Conservation (phyloP, 2,888 invertebrate species). For the Drosophila diplacantha region DNA sequence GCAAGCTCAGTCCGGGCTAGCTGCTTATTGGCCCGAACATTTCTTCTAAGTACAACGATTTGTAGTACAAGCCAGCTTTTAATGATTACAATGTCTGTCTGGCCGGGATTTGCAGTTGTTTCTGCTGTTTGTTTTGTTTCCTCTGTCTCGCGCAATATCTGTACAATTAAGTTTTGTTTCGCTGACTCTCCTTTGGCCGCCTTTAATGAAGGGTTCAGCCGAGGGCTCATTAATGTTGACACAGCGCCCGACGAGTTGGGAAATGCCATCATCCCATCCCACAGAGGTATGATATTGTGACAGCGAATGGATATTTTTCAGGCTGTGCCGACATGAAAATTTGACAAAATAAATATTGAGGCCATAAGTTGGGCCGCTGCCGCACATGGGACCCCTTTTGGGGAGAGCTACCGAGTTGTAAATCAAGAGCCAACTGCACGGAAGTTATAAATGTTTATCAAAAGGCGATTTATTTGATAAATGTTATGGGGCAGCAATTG, state of each 20-base stretch:
- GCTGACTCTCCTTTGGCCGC: constrained; percentile 40
- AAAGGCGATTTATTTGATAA: constrained; percentile 58
- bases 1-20: constrained; percentile 22
- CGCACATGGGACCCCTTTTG: constrained; percentile 4
- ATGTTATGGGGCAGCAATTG: constrained; percentile 39
- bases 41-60: constrained; percentile 70
- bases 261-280: constrained; percentile 13
- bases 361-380: constrained; percentile 43
- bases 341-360: constrained; percentile 61
- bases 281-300: constrained; percentile 17
- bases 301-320: constrained; percentile 14
- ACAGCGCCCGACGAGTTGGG: constrained; percentile 30
- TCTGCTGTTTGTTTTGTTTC: constrained; percentile 50
- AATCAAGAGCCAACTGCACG: constrained; percentile 57
- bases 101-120: constrained; percentile 40
- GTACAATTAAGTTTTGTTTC: constrained; percentile 66
- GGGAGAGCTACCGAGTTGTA: constrained; percentile 42
- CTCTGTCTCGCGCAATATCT: constrained; percentile 52
- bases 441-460: constrained; percentile 60
- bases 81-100: constrained; percentile 70
- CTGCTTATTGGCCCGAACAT: constrained; percentile 63
- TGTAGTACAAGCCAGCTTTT: constrained; percentile 69
- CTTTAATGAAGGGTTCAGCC: constrained; percentile 68
- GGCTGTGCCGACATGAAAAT: constrained; percentile 48
- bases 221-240: constrained; percentile 47